A percentile compares a stretch with the other conserved stretches of the same genome.
phyloP scores from a whole-genome alignment of 2,797 vertebrate genomes.

The Sebastiscus tertius region DNA sequence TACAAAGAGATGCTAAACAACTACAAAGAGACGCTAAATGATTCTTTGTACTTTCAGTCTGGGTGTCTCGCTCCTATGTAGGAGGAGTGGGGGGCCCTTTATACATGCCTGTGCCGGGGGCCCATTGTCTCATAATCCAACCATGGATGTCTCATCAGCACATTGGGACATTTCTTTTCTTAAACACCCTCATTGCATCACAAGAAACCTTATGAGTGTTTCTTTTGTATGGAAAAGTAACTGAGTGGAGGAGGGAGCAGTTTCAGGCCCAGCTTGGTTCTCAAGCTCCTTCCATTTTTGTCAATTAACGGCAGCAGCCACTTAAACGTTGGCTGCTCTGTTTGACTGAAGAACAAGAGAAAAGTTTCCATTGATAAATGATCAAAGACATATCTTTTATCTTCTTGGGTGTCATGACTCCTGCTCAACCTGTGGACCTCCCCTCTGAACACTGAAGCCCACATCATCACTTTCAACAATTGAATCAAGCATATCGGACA shows the following conservation, averaged over 20 bases:
- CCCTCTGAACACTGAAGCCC: not conserved
- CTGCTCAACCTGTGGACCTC: not conserved
- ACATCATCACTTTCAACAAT: not conserved
- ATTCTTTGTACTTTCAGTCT: not conserved
- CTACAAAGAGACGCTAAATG: not conserved
- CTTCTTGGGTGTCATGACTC: not conserved
- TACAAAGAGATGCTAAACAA: not conserved
- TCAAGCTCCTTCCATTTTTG: not conserved
- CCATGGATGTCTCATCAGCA: not conserved
- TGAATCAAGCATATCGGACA: constrained; percentile 8
- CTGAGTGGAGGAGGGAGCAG: too few species aligned
- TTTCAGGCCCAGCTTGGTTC: not conserved
- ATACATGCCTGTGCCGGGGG: not conserved
- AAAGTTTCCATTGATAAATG: not conserved
- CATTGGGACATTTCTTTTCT: not conserved
- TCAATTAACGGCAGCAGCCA: not conserved
- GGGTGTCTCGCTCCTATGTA: not conserved
- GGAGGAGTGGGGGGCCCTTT: not conserved
- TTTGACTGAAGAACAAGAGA: not conserved
- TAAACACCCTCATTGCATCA: not conserved
- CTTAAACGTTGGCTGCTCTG: not conserved
- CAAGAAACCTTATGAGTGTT: not conserved
- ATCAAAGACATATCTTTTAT: not conserved
- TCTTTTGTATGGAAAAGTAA: not conserved
- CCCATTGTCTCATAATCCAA: not conserved